phyloP scores from a whole-genome alignment of 2,113 vertebrate genomes.

The Platichthys stellatus region DNA sequence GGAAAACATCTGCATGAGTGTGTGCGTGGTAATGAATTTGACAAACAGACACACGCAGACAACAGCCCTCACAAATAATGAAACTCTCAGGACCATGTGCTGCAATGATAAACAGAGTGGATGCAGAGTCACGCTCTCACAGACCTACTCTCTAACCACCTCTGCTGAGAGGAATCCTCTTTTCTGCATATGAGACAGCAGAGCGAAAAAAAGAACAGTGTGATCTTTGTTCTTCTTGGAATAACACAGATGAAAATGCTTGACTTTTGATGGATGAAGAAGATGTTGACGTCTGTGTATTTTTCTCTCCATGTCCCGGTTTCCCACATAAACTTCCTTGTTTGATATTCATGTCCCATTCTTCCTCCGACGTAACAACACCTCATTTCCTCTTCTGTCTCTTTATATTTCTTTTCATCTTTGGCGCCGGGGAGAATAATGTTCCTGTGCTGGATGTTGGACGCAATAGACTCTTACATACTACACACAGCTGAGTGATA shows the following conservation, averaged over 20 bases:
- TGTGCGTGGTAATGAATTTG: constrained; percentile 39
- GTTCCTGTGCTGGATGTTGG: not conserved
- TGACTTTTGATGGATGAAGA: not conserved
- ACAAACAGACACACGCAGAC: constrained; percentile 37
- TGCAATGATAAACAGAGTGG: constrained; percentile 44
- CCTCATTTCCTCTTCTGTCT: constrained; percentile 23
- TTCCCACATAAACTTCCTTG: not conserved
- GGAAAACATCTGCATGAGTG: constrained; percentile 62
- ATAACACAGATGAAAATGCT: constrained; percentile 22
- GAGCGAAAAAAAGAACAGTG: not conserved
- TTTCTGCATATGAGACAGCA: not conserved
- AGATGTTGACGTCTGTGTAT: constrained; percentile 1
- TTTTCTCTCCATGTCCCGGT: not conserved
- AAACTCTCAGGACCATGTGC: constrained; percentile 30
- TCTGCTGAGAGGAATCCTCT: constrained; percentile 32
- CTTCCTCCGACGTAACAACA: not conserved
- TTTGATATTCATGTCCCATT: constrained; percentile 4
- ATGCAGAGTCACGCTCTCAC: constrained; percentile 55
- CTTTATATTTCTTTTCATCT: constrained; percentile 3
- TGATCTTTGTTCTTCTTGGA: not conserved
- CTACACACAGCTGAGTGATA: constrained; percentile 10
- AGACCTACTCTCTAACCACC: constrained; percentile 16
- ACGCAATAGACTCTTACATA: not conserved
- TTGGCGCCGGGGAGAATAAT: not conserved
- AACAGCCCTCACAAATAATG: constrained; percentile 31